Base-by-base conservation (phyloP, 2,797 vertebrate species). In the Poeciliopsis paucimaculata region DNA sequence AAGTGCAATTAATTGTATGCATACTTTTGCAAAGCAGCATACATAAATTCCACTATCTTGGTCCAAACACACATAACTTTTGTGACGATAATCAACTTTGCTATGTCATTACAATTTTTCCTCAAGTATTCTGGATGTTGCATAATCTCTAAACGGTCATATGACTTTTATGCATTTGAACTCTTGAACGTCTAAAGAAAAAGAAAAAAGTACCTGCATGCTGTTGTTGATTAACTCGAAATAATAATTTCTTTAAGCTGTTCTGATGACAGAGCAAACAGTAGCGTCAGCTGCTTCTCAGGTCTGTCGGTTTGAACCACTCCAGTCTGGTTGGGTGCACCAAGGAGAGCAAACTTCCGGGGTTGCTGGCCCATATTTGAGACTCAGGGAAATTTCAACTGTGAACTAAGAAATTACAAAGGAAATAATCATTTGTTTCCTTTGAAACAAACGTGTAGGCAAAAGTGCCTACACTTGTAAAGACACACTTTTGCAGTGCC, bases 141-240 rank as follows among this genome's bases (percentile, higher is more conserved):
- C 66, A 39, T 87, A 71, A 92, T 60, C 68, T 55, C 68, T 70
- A 66, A 77, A 3, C 6, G 45, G 71, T 31, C 77, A 86, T 73
- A 31, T 73, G 81, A 72, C 62, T 55, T 51, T 78, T 10, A 34
- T 41, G 75, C 18, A 11, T 53, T 45, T 82, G 74, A 81, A 81
- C 77, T 74, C 57, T 73, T 72, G 73, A 81, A 72, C 3, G 0
- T 78, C 73, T 60, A 60, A 81, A 62, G 9, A 41, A 26, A 47
- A 77, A 60, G 7, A 36, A 64, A 31, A 64, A 34, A 34, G 31
- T 34, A 34, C 31, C 31, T 75, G 57, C 2, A 60, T 9, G 31
- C 57, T 82, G 88, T 86, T 83, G 82, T 74, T 87, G 20, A 90
- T 91, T 88, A 86, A 88, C 85, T 66, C n/a, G 7, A 60, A 62